Evolutionary conservation across 2,797 vertebrate species (phyloP).

Genomic region (Fringilla coelebs): DNA sequence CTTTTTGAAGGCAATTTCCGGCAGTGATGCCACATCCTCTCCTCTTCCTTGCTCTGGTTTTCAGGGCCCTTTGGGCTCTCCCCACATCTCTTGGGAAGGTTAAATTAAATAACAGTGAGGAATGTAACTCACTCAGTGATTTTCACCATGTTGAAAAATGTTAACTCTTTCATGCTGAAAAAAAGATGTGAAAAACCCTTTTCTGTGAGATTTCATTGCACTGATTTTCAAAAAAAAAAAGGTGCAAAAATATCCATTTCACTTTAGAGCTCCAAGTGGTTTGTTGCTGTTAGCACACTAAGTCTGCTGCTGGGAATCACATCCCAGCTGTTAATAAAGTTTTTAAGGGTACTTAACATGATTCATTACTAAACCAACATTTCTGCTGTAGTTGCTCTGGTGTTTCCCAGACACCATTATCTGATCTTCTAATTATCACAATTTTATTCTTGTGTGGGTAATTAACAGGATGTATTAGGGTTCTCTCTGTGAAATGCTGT

Average conservation of each 20-base stretch:
- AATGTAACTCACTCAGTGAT: background rate
- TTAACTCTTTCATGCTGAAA: background rate
- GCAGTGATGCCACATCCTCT: background rate
- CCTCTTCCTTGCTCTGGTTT: background rate
- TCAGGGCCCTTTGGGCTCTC: background rate
- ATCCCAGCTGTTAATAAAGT: background rate
- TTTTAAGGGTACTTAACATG: background rate
- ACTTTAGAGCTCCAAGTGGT: background rate
- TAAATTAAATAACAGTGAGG: background rate
- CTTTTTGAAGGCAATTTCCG: background rate
- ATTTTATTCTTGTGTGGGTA: background rate
- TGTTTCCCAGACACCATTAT: conserved; percentile 17
- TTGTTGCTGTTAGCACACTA: background rate
- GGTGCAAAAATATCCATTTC: background rate
- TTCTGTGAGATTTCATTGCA: background rate
- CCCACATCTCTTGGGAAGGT: background rate
- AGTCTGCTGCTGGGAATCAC: background rate
- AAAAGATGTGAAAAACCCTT: background rate
- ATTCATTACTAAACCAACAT: conserved; percentile 21
- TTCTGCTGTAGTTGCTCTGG: background rate
- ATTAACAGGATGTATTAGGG: background rate
- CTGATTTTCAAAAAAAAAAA: background rate
- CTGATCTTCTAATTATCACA: conserved; percentile 19
- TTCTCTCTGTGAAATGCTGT: background rate
- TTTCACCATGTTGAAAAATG: background rate